phyloP scores from a whole-genome alignment of 1,140 invertebrate species.

The Brevipalpus yothersi region DNA sequence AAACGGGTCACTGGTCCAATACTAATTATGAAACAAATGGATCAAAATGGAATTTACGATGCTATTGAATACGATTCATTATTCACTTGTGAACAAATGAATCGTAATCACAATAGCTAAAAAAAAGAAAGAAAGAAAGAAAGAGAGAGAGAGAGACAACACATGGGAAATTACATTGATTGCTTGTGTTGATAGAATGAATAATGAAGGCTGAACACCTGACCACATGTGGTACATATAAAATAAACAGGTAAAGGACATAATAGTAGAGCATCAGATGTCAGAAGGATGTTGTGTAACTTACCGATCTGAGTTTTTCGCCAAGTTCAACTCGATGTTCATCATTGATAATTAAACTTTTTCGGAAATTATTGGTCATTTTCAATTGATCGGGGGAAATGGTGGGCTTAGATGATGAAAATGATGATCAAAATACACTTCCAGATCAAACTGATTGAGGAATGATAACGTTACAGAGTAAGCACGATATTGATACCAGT shows the following conservation, averaged over 20 bases:
- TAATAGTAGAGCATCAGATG: background rate
- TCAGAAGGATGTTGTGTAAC: background rate
- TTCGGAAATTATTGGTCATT: constrained; percentile 2
- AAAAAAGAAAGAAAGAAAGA: background rate
- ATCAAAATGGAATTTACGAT: too few species aligned
- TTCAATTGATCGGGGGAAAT: background rate
- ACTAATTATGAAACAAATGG: too few species aligned
- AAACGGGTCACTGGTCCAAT: too few species aligned
- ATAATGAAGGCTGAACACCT: background rate
- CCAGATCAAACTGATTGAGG: too few species aligned
- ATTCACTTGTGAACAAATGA: too few species aligned
- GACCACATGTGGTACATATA: background rate
- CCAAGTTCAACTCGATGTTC: constrained; percentile 9
- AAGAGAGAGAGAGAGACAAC: background rate
- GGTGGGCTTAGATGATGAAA: too few species aligned
- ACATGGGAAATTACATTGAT: background rate
- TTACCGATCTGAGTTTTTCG: constrained; percentile 8
- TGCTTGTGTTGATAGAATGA: background rate
- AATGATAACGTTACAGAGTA: too few species aligned
- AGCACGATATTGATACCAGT: too few species aligned
- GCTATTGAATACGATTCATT: too few species aligned
- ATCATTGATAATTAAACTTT: constrained; percentile 8
- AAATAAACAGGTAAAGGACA: background rate
- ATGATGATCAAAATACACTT: too few species aligned
- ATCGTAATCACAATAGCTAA: too few species aligned